Percentiles rank a stretch among this genome's conserved stretches.
phyloP scores from a whole-genome alignment of 92 coral and sea anemone genomes.

The Paragorgia papillata region DNA sequence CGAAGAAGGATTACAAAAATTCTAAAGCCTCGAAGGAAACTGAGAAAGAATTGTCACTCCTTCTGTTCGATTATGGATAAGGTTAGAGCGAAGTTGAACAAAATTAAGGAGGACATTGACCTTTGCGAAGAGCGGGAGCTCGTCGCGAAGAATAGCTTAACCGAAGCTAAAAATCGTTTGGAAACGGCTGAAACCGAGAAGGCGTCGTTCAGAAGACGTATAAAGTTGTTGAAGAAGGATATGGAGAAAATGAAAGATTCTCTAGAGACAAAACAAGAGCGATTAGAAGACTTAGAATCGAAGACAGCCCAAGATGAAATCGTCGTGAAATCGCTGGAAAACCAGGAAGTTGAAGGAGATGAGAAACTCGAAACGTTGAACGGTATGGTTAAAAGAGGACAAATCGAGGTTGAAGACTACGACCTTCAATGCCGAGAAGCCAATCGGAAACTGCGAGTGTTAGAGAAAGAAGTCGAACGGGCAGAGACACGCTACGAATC shows the following conservation, averaged over 20 bases:
- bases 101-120: constrained; percentile 30
- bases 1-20: constrained; percentile 6
- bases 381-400: constrained; percentile 9
- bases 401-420: constrained; percentile 8
- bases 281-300: not conserved
- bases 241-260: constrained; percentile 11
- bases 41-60: too few species aligned
- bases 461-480: not conserved
- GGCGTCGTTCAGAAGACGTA: not conserved
- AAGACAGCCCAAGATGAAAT: constrained; percentile 27
- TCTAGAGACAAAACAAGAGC: constrained; percentile 2
- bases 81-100: constrained; percentile 3
- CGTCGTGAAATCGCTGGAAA: constrained; percentile 20
- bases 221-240: not conserved
- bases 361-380: constrained; percentile 11
- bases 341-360: constrained; percentile 39
- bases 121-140: constrained; percentile 25
- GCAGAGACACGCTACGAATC: not conserved
- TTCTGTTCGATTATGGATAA: constrained; percentile 6
- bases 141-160: not conserved
- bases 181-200: constrained; percentile 15
- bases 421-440: constrained; percentile 29
- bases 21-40: too few species aligned
- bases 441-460: constrained; percentile 7
- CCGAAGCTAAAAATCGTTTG: constrained; percentile 14